Base-by-base conservation (phyloP, 2,113 vertebrate species). In the Petrocephalus zakoni region DNA sequence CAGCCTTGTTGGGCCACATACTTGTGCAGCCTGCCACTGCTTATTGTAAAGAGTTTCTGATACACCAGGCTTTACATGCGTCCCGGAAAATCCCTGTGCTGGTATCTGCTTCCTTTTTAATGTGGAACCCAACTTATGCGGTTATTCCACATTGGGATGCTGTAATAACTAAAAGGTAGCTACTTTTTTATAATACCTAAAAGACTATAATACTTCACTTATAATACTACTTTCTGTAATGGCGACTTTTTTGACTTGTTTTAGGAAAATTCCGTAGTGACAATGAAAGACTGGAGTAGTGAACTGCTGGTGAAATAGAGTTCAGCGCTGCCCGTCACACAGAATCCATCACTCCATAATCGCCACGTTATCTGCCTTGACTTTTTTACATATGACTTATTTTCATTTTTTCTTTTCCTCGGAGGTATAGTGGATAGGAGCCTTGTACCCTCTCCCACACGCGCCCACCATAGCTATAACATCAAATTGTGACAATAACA, bases 11-110 rank as follows among this genome's bases (percentile, higher is more conserved):
- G 21, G 46, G 7, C 19, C 34, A 42, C 21, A 19, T 47, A 46
- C 52, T 87, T 75, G 25, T 37, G 42, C 22, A 17, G 84, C 72
- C 83, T 49, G 52, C 75, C n/a, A 88, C 81, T 88, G 86, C 85
- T 19, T 84, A 42, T 72, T 87, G 7, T 81, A 64, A 81, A 83
- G 58, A 61, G 42, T 90, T 81, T 83, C 56, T 42, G 46, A 49
- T 19, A 42, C 85, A 89, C 64, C 72, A 81, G 87, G 68, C 87
- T 89, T 87, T 47, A 86, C 53, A 68, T 7, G 5, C 90, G 56
- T 87, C 88, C 90, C 91, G 72, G 61, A 53, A 87, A 89, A 91
- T 92, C 90, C 89, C 64, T 61, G 56, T 68, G 15, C 78, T 88
- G 88, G 88, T 91, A 91, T 91, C 90, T 53, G 89, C 58, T 68